Evolutionary conservation across 2,113 vertebrate species (phyloP), one percentile per base, ranked within the genome.

Genomic region (Catharus bicknelli): DNA sequence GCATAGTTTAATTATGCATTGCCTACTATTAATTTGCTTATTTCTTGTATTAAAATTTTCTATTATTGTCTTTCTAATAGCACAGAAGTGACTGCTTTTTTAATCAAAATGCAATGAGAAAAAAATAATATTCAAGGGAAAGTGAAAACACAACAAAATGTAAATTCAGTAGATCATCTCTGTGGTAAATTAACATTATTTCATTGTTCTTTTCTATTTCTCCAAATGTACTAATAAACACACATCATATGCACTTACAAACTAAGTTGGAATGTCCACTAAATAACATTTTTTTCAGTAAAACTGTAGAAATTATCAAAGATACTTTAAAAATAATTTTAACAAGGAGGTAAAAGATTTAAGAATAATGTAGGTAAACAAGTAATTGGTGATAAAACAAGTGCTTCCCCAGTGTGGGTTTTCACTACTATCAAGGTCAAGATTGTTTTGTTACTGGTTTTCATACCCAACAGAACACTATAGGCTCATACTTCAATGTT

Each of bases 351-450:
- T 55, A 36, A 64, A 68, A 64, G 16, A 45, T 34, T 79, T 58
- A 47, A 42, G 51, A 78, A 62, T 32, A 70, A 67, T 55, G 66
- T 63, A 66, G 13, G 25, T 34, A 88, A 87, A 74, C n/a, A 63
- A 82, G 63, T 66, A 61, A 94, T 79, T 63, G 36, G 16, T 55
- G 77, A 80, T 69, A 82, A 80, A 27, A 40, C 74, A 83, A 85
- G 20, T 81, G 86, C 47, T 90, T 90, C 16, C 34, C 79, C 34
- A 29, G 32, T 16, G 23, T 58, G 12, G 27, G 30, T 82, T 92
- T 76, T 88, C 20, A 36, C 79, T 92, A 55, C 45, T 66, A 76
- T 51, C 69, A 89, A 93, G 74, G 89, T 69, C 83, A 89, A 34
- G 30, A 43, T 38, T 84, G 50, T 64, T 83, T 90, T 83, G 32